Evolutionary conservation across 2,797 vertebrate species (phyloP).

Genomic region (Mionectes olivaceus): DNA sequence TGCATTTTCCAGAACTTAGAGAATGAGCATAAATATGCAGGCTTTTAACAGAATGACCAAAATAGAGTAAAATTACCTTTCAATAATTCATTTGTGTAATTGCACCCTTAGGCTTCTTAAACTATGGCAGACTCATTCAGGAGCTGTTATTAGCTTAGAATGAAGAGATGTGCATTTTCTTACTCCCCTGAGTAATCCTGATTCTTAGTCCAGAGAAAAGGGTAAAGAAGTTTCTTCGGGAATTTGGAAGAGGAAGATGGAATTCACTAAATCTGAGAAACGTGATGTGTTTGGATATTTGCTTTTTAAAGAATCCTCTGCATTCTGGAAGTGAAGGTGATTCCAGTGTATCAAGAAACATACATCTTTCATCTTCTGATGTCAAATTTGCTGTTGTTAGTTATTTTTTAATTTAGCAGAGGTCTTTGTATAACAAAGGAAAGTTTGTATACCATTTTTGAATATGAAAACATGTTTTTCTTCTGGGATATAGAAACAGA

Average conservation of each 20-base stretch:
- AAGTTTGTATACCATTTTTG: not conserved
- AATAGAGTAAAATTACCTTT: not conserved
- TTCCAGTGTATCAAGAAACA: not conserved
- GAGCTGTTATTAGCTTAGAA: not conserved
- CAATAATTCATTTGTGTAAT: conserved; percentile 43
- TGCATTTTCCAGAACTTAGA: not conserved
- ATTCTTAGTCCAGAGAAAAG: not conserved
- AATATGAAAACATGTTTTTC: not conserved
- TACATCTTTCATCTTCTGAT: accelerated
- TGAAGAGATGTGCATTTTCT: not conserved
- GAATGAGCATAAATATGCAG: not conserved
- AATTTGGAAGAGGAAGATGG: not conserved
- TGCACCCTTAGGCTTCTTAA: conserved; percentile 11
- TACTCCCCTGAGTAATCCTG: not conserved
- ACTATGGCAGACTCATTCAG: not conserved
- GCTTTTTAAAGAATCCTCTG: not conserved
- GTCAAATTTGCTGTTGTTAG: not conserved
- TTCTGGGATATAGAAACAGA: not conserved
- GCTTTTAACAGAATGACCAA: not conserved
- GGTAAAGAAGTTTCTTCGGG: not conserved
- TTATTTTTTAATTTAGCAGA: not conserved
- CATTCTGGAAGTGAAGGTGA: not conserved
- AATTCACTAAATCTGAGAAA: not conserved
- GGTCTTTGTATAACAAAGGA: not conserved
- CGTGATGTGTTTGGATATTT: accelerated